phyloP scores from a whole-genome alignment of 1,140 invertebrate species.

The Bombus confusus region DNA sequence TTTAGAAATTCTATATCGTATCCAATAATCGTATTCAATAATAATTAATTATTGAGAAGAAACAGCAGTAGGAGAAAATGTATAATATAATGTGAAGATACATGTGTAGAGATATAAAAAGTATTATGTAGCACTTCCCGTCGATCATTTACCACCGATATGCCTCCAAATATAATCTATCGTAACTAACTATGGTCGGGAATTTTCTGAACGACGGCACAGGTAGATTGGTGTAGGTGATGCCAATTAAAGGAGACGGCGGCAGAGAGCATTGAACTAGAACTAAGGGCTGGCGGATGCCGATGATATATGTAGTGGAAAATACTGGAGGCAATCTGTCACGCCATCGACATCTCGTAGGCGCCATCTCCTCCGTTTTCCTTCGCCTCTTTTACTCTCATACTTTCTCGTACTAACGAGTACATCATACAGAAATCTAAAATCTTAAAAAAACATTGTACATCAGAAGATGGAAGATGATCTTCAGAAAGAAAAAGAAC shows the following conservation, averaged over 20 bases:
- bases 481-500: no score
- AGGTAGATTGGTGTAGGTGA: conserved; percentile 58
- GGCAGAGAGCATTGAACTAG: conserved; percentile 73
- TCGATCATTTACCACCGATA: conserved; percentile 21
- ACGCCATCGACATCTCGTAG: conserved; percentile 78
- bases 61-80: neutral
- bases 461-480: no score
- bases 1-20: neutral
- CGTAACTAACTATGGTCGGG: conserved; percentile 31
- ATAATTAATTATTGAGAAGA: neutral
- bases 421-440: no score
- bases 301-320: conserved; percentile 82
- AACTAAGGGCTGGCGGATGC: conserved; percentile 75
- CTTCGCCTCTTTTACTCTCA: conserved; percentile 37
- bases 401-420: neutral
- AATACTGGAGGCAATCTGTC: conserved; percentile 81
- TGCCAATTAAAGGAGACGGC: conserved; percentile 79
- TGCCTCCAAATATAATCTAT: conserved; percentile 30
- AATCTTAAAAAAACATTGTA: no score
- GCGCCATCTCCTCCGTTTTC: conserved; percentile 48
- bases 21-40: neutral
- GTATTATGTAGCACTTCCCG: neutral
- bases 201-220: conserved; percentile 48
- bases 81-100: neutral
- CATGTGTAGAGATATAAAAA: neutral